Base-by-base conservation (phyloP, 2,113 vertebrate species). In the Istiophorus platypterus region DNA sequence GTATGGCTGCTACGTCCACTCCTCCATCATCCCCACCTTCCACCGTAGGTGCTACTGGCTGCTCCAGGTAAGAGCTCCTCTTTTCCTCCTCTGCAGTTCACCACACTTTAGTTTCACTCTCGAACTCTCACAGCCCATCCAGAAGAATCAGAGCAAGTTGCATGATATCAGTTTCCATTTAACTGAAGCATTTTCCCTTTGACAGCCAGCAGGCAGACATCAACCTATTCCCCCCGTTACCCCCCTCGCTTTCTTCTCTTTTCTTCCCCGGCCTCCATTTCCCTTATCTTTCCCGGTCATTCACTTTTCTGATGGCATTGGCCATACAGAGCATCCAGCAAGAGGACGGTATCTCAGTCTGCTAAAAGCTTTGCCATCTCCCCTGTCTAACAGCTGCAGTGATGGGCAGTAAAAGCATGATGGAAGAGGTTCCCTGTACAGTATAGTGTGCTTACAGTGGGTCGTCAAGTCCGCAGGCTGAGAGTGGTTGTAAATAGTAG, bases 11-110 rank as follows among this genome's bases (percentile, higher is more conserved):
- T 99, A 99, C 66, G 98, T 99, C 87, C 98, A 99, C 94, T 99
- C 98, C 92, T 99, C 98, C 94, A 99, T 99, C 96, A 99, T 99
- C 96, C 98, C 98, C 94, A 99, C 98, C 91, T 99, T 99, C 96
- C 98, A 99, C 96, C 96, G 98, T 92, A 96, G 98, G 96, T 99
- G 98, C 96, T 99, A 99, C 95, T 99, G 98, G 98, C 97, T 99
- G 93, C 97, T 99, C 93, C 98, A 99, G 97, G 97, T 99, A 98
- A 96, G 96, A 91, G 69, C 84, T 74, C 72, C 1, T 80, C 27
- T 83, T 85, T 39, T 76, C 8, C 34, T 80, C 54, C 69, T 77
- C 64, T 67, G 18, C 66, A 71, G 51, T 82, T 85, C 72, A 61
- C 49, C 76, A 41, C 41, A 15, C 80, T 87, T 81, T 74, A 75